A percentile compares a stretch with the other conserved stretches of the same genome.
Evolutionary conservation across 2,113 vertebrate genomes (phyloP).

Genomic region (Centropus bengalensis): DNA sequence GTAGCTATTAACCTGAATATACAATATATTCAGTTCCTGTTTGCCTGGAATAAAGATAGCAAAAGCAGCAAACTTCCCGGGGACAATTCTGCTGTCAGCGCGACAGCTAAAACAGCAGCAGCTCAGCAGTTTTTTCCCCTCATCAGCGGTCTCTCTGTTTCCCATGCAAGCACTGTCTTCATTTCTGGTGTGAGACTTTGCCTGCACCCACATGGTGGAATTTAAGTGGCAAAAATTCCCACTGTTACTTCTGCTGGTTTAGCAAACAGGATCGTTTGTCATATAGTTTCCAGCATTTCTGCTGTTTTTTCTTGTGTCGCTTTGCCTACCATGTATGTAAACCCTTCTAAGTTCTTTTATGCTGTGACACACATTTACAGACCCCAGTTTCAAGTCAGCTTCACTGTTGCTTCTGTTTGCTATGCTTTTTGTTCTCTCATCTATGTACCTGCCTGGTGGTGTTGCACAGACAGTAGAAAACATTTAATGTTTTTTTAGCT

Average conservation of each 20-base stretch:
- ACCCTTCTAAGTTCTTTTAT: not conserved
- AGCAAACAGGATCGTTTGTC: not conserved
- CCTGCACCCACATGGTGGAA: not conserved
- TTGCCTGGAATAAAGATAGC: constrained; percentile 48
- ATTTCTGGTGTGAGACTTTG: not conserved
- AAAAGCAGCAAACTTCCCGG: constrained; percentile 61
- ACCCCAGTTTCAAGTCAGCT: not conserved
- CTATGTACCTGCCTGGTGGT: not conserved
- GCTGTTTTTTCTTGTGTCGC: not conserved
- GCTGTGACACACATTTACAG: not conserved
- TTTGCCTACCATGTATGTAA: not conserved
- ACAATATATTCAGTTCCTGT: constrained; percentile 4
- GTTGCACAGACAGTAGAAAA: not conserved
- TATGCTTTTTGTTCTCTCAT: not conserved
- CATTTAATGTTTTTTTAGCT: accelerated
- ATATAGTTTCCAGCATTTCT: not conserved
- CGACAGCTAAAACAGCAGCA: constrained; percentile 42
- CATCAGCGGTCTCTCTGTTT: not conserved
- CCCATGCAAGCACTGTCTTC: not conserved
- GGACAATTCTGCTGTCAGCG: constrained; percentile 59
- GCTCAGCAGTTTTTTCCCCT: constrained; percentile 1
- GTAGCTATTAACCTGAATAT: not conserved
- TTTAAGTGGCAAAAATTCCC: not conserved
- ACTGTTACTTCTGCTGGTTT: not conserved
- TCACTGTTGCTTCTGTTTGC: not conserved